These are phyloP conservation scores for Lithophane socia DNA, from an alignment of 2,888 invertebrate species.

Conservation along the genomic window DNA sequence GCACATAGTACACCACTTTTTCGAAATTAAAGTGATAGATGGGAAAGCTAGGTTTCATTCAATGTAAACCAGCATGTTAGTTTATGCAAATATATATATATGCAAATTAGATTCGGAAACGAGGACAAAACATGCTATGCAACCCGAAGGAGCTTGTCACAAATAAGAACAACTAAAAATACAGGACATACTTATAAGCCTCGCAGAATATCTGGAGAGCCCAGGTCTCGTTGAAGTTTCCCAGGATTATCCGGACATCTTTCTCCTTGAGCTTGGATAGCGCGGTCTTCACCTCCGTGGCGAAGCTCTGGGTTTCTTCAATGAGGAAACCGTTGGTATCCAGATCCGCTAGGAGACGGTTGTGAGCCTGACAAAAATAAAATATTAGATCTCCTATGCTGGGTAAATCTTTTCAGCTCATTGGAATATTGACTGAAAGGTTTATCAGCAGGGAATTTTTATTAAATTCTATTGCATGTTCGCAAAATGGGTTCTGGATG, in stretches of 20 bases:
- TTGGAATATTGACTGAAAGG: no score
- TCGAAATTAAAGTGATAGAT: background rate
- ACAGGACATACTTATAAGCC: conserved; percentile 92
- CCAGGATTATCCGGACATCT: conserved; percentile 98
- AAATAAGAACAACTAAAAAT: background rate
- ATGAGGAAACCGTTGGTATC: conserved; percentile 95
- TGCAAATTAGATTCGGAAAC: background rate
- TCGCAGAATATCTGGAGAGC: conserved; percentile 97
- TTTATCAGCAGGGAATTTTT: no score
- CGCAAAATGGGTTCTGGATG: no score
- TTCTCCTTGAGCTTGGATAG: conserved; percentile 96
- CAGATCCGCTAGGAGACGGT: conserved; percentile 96
- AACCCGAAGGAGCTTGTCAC: background rate
- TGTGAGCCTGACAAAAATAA: conserved; percentile 93
- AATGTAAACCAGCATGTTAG: background rate
- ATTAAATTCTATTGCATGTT: no score
- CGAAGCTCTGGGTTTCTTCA: conserved; percentile 97
- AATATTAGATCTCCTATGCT: no score
- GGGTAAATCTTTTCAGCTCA: no score
- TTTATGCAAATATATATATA: no score
- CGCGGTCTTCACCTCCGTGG: conserved; percentile 95
- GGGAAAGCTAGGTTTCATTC: background rate
- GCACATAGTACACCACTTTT: no score
- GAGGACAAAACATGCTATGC: no score
- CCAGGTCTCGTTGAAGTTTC: conserved; percentile 98